A percentile compares a stretch with the other conserved stretches of the same genome.
These are phyloP conservation scores for Andrena chrysosceles DNA, from an alignment of 2,888 invertebrate species.

Conservation along the genomic window DNA sequence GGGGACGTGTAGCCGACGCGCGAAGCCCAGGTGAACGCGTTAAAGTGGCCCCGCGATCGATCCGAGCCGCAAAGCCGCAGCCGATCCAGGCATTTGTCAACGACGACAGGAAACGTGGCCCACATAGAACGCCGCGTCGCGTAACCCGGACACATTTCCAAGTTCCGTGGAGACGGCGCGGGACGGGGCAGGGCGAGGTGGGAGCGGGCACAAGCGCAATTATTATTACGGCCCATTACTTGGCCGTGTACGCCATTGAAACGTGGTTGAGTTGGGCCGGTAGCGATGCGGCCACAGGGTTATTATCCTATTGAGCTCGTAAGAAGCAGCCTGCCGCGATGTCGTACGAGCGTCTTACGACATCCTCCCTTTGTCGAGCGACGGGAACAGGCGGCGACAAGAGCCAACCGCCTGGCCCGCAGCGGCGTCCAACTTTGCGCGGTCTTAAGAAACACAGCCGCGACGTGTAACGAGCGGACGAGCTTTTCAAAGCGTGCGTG, in stretches of 20 bases:
- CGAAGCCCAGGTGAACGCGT: conserved; percentile 48
- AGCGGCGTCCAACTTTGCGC: conserved; percentile 32
- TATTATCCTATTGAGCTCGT: conserved; percentile 83
- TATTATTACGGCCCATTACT: conserved; percentile 77
- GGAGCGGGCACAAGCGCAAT: conserved; percentile 73
- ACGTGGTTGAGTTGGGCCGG: conserved; percentile 70
- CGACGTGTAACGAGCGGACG: conserved; percentile 35
- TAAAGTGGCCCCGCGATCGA: conserved; percentile 55
- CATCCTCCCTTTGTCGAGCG: conserved; percentile 67
- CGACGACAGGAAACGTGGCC: conserved; percentile 62
- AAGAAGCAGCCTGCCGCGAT: conserved; percentile 74
- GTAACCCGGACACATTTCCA: conserved; percentile 30
- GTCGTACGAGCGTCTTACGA: conserved; percentile 77
- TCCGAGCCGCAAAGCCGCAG: conserved; percentile 57
- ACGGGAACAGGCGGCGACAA: conserved; percentile 60
- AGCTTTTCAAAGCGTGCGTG: conserved; percentile 4
- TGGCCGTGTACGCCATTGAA: conserved; percentile 73
- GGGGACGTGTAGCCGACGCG: conserved; percentile 24
- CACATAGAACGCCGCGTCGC: conserved; percentile 49
- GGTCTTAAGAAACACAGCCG: conserved; percentile 29
- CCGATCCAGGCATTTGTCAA: conserved; percentile 61
- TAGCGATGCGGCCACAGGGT: conserved; percentile 61
- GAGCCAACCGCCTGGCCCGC: conserved; percentile 33
- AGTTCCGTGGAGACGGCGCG: conserved; percentile 25
- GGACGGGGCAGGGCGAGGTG: neutral